Base-by-base conservation (phyloP, 2,797 vertebrate species). In the Pelobates cultripes region DNA sequence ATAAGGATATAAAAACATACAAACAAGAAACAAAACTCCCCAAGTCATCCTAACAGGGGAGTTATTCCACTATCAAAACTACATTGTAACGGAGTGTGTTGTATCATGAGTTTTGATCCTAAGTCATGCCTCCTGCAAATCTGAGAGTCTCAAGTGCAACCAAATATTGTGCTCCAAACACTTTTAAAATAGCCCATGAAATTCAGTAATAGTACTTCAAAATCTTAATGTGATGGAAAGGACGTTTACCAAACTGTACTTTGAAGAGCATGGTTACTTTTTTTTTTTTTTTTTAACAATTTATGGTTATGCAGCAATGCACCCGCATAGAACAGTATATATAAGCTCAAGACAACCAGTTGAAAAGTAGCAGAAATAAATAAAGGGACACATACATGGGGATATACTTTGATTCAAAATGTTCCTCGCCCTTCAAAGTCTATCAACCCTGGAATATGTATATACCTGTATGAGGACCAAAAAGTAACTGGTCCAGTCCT, bases 71-170 rank as follows among this genome's bases (percentile, higher is more conserved):
- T 73, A 70, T 63, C 75, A 71, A 55, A 83, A 61, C 66, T 41
- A 84, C 45, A 84, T 60, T 64, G 43, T 73, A 79, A 84, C 77
- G 77, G 77, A 84, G 82, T 84, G 82, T 84, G 82, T 84, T 43
- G 77, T 41, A 60, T 79, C 14, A 10, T 28, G n/a, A 76, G n/a
- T 57, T 57, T 28, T 44, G 66, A 43, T 83, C 15, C 14, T 0
- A 74, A 13, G 4, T 44, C 40, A 10, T 66, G 66, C 55, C 55
- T 15, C 55, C 61, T 43, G n/a, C 6, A 75, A 70, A 64, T 53
- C 14, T 53, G 44, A 40, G 41, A 67, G 73, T 76, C 82, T 40
- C 68, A 57, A 47, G 77, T 57, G 61, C 70, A 12, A 57, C 55
- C 13, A 57, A 57, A 57, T 43, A 0, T 60, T 76, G 45, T 41